Evolutionary conservation across 2,888 invertebrate genomes (phyloP).

Genomic region (Melinopterus prodromus): DNA sequence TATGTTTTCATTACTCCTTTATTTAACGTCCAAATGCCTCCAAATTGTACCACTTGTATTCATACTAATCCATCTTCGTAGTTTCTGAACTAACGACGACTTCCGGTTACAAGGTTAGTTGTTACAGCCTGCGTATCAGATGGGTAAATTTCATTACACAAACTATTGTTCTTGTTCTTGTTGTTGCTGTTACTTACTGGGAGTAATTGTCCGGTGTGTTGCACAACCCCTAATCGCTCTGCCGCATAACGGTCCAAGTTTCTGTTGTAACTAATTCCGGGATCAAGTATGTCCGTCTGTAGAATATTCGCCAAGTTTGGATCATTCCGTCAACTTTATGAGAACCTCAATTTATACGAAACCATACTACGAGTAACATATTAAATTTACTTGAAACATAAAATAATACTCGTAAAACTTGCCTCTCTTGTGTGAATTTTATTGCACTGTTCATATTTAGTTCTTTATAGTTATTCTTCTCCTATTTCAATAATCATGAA

Average conservation of each 20-base stretch:
- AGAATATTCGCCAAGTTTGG: not conserved
- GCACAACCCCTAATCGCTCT: not conserved
- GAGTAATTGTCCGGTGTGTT: not conserved
- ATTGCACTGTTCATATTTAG: too few species aligned
- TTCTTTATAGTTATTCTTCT: too few species aligned
- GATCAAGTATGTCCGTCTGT: not conserved
- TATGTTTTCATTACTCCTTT: too few species aligned
- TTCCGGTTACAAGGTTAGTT: not conserved
- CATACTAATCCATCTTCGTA: not conserved
- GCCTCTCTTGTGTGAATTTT: too few species aligned
- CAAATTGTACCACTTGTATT: not conserved
- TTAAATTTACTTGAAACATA: too few species aligned
- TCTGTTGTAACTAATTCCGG: not conserved
- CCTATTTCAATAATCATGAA: too few species aligned
- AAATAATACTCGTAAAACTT: too few species aligned
- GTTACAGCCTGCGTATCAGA: not conserved
- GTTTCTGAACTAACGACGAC: not conserved
- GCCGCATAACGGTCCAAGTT: not conserved
- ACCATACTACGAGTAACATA: too few species aligned
- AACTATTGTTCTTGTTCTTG: not conserved
- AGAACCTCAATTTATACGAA: too few species aligned
- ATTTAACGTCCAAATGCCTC: too few species aligned
- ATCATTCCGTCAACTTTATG: too few species aligned
- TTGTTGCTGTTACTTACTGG: not conserved
- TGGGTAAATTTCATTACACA: not conserved